phyloP scores from a whole-genome alignment of 35 echinoderm and acorn worm species.

The Apostichopus japonicus region DNA sequence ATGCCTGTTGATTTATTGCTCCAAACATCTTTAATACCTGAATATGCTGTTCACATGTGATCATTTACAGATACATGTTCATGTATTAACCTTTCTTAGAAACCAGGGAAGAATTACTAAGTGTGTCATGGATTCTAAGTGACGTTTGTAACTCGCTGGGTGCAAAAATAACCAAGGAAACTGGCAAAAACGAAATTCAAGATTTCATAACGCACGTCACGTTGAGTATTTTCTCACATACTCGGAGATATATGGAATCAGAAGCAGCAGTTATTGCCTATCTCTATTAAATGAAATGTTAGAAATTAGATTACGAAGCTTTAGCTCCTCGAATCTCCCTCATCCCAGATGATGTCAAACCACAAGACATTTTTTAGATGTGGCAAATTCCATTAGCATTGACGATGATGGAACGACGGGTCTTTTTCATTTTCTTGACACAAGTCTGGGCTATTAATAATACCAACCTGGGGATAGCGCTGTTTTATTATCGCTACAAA shows the following conservation, averaged over 20 bases:
- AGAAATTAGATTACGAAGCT: conserved; percentile 47
- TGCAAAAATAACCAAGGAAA: neutral
- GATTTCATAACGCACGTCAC: neutral
- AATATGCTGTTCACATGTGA: too few relatives aligned
- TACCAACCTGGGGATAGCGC: neutral
- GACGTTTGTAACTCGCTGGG: neutral
- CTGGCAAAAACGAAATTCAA: neutral
- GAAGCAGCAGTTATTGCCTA: neutral
- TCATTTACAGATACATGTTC: too few relatives aligned
- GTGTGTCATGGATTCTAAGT: neutral
- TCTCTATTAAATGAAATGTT: conserved; percentile 19
- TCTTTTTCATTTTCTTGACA: conserved; percentile 1
- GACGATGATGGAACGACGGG: conserved; percentile 7
- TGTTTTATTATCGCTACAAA: neutral
- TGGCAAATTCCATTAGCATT: conserved; percentile 59
- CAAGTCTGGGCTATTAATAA: neutral
- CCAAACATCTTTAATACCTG: too few relatives aligned
- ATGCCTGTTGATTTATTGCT: too few relatives aligned
- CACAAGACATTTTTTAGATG: conserved; percentile 60
- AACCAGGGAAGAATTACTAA: neutral
- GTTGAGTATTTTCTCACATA: neutral
- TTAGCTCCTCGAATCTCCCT: neutral
- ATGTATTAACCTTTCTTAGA: too few relatives aligned
- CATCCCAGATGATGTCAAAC: neutral
- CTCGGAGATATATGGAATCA: neutral